Base-by-base conservation (phyloP, 2,888 invertebrate genomes). In the Pheosia gnoma region DNA sequence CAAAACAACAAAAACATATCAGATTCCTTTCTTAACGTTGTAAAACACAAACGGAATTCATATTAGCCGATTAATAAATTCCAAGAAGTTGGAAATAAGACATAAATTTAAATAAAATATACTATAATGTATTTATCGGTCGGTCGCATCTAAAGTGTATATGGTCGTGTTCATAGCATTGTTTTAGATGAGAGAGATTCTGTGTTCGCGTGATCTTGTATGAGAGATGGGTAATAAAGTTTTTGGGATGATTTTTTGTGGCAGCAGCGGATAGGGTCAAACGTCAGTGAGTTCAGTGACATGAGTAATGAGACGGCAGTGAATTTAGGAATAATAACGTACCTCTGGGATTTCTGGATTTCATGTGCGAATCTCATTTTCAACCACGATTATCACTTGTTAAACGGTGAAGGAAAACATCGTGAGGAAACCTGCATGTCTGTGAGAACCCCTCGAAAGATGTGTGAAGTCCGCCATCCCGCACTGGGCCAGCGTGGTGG, bases 31-130 rank as follows among this genome's bases (percentile, higher is more conserved):
- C 77, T 70, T 71, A 72, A 70, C 79, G 70, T 67, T 75, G 77
- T 82, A 79, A 84, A 86, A 85, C 91, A 85, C 86, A 79, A 80
- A 80, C 87, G 81, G 93, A 90, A 93, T 93, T 89, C 92, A 90
- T 90, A 93, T 91, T 89, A 89, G 88, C 82, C 90, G 90, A 92
- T 93, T 92, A 91, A 90, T 92, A 90, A 90, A 90, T 93, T 92
- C 93, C 72, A 67, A 84, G 93, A 93, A 93, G 77, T 83, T 79
- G 81, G 63, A 70, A 92, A 89, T 93, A 90, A 93, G 92, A 93
- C 91, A 93, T 93, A 93, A 92, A 93, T 93, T 92, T 90, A 86
- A 86, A 88, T 90, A 90, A 90, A 89, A 90, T 89, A 88, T 82
- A 84, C 86, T 85, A 87, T 88, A 88, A 86, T 77, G 68, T 78